Conservation (phyloP, 2,113 vertebrate genomes). For the Egretta garzetta region DNA sequence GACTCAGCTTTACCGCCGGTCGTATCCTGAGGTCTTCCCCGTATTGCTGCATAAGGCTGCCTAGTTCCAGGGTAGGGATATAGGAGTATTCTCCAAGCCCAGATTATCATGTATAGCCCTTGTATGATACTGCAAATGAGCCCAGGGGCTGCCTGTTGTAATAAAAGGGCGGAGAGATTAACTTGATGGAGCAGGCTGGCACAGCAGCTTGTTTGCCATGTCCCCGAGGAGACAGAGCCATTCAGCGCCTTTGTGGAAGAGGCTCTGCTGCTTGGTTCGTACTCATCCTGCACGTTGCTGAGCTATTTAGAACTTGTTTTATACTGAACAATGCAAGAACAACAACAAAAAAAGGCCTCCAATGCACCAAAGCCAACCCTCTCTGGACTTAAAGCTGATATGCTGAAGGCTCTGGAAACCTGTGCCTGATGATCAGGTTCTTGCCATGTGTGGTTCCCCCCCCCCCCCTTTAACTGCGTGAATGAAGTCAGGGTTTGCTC, state of each 20-base stretch:
- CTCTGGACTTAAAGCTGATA: neutral
- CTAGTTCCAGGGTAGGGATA: neutral
- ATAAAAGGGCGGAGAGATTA: neutral
- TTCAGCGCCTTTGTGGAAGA: neutral
- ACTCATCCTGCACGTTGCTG: neutral
- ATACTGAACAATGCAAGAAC: neutral
- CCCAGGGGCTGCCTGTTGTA: neutral
- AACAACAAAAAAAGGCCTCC: neutral
- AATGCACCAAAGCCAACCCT: neutral
- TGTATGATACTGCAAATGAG: neutral
- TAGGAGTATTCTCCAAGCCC: neutral
- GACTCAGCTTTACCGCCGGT: accelerated
- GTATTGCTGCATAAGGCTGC: neutral
- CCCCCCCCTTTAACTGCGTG: neutral
- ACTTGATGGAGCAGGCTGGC: neutral
- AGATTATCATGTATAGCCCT: neutral
- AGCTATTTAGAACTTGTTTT: neutral
- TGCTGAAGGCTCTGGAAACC: neutral
- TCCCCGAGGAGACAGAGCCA: neutral
- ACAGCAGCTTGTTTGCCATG: neutral
- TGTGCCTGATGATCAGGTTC: neutral
- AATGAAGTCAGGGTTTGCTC: neutral
- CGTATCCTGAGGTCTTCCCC: neutral
- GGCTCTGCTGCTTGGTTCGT: neutral
- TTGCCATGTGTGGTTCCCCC: neutral